Percentiles rank a stretch among this genome's conserved stretches.
These are phyloP conservation scores for Varecia variegata DNA, from an alignment of 2,797 vertebrate species.

Conservation along the genomic window DNA sequence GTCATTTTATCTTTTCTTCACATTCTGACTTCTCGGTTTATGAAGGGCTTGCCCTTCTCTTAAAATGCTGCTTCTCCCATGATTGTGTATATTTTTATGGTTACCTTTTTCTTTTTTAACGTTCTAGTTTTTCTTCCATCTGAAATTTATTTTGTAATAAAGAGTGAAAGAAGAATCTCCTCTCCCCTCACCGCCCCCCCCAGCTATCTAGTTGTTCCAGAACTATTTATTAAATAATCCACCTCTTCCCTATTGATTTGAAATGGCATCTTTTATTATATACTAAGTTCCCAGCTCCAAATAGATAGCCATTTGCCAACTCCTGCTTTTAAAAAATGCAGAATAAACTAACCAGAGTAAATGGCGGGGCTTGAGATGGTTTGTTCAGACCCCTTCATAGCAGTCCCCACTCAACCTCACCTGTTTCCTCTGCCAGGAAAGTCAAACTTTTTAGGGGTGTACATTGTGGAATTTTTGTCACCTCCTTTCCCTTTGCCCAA, in stretches of 20 bases:
- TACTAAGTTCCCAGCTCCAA: not conserved
- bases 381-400: not conserved
- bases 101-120: not conserved
- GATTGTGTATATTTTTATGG: not conserved
- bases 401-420: not conserved
- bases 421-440: not conserved
- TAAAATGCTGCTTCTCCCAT: not conserved
- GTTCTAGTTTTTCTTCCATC: constrained; percentile 6
- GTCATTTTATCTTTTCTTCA: not conserved
- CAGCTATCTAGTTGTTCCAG: not conserved
- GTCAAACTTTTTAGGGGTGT: not conserved
- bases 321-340: not conserved
- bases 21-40: not conserved
- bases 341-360: not conserved
- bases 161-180: constrained; percentile 34
- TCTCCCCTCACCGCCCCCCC: too few species aligned
- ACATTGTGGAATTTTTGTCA: not conserved
- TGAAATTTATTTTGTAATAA: constrained; percentile 39
- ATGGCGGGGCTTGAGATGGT: not conserved
- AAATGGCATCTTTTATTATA: not conserved
- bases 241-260: not conserved
- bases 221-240: not conserved
- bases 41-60: not conserved
- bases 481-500: not conserved
- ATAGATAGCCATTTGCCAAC: not conserved